Evolutionary conservation across 2,888 invertebrate species (phyloP), one percentile per base, ranked within the genome.

Genomic region (Catocala fraxini): DNA sequence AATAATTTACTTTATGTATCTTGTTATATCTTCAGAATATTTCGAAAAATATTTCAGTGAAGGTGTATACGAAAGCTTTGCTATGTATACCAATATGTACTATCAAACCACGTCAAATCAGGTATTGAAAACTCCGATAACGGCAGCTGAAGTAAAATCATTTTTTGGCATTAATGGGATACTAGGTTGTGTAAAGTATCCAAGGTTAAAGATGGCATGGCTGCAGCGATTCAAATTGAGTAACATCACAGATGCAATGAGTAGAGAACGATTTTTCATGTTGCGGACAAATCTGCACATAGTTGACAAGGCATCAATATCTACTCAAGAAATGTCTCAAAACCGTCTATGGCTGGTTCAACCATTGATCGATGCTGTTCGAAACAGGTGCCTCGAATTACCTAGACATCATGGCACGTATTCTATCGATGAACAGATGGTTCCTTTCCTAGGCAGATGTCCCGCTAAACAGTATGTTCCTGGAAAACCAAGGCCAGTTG

Each of bases 281-380:
- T 41, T 69, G 15, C 57, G 65, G 3, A 65, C 65, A 49, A 53
- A 60, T 42, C 49, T 70, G 9, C 67, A 70, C 53, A 63, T 64
- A 47, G 56, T 63, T 11, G 59, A 69, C 34, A 42, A 35, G 5
- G 53, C 56, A 46, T 4, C 46, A n/a, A 6, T 52, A 6, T 49
- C 63, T 41, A 41, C 58, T 49, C 9, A 41, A 47, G 52, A 13
- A 9, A 43, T 58, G 33, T 12, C 7, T n/a, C 46, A 33, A 35
- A 68, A 63, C 45, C 51, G 55, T 39, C 35, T 72, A 13, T 76
- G 71, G 71, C 68, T 68, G 41, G 68, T 71, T n/a, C 72, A 72
- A 51, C 73, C 72, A 9, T 63, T 72, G 39, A 65, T 75, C 10
- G 60, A 73, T 46, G 39, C 58, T 5, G 68, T 73, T 12, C 51